Evolutionary conservation across 2,888 invertebrate genomes (phyloP).

Genomic region (Pristionchus mayeri): DNA sequence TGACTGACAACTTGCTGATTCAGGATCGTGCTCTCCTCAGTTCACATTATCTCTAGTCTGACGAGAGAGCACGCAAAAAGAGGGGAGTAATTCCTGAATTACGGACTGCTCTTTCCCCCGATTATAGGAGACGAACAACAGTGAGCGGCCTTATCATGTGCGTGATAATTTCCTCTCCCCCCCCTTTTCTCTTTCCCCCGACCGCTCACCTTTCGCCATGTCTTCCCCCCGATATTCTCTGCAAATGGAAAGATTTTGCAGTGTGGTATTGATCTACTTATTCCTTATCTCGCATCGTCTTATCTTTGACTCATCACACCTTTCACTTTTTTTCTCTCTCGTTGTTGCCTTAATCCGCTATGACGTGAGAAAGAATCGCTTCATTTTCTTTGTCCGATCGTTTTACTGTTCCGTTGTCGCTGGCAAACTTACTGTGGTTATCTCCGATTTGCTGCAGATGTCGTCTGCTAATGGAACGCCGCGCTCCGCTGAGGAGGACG

Average conservation of each 20-base stretch:
- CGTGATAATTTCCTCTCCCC: no score
- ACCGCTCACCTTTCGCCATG: no score
- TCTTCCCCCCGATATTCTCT: neutral
- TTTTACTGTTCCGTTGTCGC: neutral
- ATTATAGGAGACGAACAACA: no score
- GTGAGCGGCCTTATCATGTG: no score
- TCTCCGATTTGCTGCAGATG: neutral
- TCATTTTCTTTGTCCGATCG: neutral
- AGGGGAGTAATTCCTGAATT: no score
- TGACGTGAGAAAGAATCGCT: neutral
- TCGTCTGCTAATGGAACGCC: neutral
- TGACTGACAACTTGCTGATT: no score
- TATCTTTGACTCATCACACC: slow-evolving; percentile 14
- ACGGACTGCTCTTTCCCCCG: no score
- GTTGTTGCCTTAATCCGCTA: neutral
- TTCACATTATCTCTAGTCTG: no score
- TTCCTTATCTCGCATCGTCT: neutral
- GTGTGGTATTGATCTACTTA: slow-evolving; percentile 22
- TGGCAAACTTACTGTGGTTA: neutral
- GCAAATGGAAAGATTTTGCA: neutral
- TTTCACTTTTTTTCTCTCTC: slow-evolving; percentile 10
- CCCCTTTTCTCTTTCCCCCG: no score
- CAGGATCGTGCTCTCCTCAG: no score
- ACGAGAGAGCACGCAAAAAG: neutral
- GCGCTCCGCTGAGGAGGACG: neutral